A percentile compares a stretch with the other conserved stretches of the same genome.
Evolutionary conservation across 2,113 vertebrate species (phyloP).

Genomic region (Ceratotherium simum): DNA sequence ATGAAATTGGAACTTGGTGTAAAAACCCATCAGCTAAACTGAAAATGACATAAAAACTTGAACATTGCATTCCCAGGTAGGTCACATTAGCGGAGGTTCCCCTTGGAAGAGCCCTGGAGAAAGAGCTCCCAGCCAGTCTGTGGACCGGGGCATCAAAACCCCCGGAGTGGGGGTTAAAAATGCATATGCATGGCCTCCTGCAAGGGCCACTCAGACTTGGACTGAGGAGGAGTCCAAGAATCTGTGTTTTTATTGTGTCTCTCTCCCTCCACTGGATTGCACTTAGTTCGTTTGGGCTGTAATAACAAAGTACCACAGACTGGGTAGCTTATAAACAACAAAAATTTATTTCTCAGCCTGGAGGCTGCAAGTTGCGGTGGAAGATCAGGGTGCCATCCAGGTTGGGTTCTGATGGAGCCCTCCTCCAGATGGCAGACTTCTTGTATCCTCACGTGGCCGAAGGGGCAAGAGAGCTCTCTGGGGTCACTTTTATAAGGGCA

Average conservation of each 20-base stretch:
- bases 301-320: neutral
- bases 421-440: neutral
- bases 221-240: neutral
- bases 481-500: neutral
- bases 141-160: neutral
- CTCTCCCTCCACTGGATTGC: neutral
- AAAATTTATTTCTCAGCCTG: neutral
- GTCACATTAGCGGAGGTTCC: neutral
- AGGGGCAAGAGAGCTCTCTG: neutral
- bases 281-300: neutral
- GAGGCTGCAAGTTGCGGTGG: neutral
- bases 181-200: neutral
- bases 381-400: neutral
- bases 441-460: neutral
- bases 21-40: neutral
- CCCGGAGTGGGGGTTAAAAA: neutral
- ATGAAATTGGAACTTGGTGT: neutral
- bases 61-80: neutral
- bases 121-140: neutral
- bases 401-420: too few species aligned
- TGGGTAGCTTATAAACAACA: neutral
- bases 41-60: neutral
- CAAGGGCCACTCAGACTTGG: neutral
- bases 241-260: neutral
- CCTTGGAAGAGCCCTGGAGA: neutral